Percentiles rank a stretch among this genome's conserved stretches.
Conservation (phyloP, 2,888 invertebrate genomes). For the Phlogophora meticulosa region DNA sequence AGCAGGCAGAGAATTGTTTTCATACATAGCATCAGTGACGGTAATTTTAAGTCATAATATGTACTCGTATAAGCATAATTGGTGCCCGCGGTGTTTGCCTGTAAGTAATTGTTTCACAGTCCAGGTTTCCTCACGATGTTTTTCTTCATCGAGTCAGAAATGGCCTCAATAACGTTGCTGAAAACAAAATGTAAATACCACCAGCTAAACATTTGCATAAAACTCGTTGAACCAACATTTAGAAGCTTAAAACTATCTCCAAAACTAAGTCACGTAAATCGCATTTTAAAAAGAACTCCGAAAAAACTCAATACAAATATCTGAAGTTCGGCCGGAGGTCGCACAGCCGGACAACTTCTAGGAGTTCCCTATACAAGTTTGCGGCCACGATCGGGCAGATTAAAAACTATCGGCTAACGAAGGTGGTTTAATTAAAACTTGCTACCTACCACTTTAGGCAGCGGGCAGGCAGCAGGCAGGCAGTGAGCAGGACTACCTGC, state of each 20-base stretch:
- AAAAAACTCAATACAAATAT: slow-evolving; percentile 61
- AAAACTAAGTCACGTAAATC: slow-evolving; percentile 58
- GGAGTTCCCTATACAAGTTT: slow-evolving; percentile 55
- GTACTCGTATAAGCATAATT: too few relatives aligned
- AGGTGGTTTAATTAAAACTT: slow-evolving; percentile 77
- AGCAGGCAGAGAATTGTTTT: too few relatives aligned
- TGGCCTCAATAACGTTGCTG: not conserved
- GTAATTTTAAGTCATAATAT: too few relatives aligned
- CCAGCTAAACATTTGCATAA: slow-evolving; percentile 25
- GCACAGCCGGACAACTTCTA: slow-evolving; percentile 42
- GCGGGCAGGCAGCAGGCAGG: slow-evolving; percentile 1
- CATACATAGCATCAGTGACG: too few relatives aligned
- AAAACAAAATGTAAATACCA: not conserved
- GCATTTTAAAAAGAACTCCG: slow-evolving; percentile 53
- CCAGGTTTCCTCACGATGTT: too few relatives aligned
- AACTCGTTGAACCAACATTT: slow-evolving; percentile 37
- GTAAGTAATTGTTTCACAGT: too few relatives aligned
- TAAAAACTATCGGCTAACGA: slow-evolving; percentile 78
- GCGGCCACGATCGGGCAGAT: slow-evolving; percentile 66
- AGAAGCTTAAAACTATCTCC: slow-evolving; percentile 51
- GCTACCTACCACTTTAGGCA: slow-evolving; percentile 51
- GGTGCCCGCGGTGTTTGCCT: too few relatives aligned
- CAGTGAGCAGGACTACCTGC: not conserved
- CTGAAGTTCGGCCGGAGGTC: slow-evolving; percentile 36
- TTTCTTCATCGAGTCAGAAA: too few relatives aligned